Base-by-base conservation (phyloP, 2,888 invertebrate species). In the Electrophaes corylata region DNA sequence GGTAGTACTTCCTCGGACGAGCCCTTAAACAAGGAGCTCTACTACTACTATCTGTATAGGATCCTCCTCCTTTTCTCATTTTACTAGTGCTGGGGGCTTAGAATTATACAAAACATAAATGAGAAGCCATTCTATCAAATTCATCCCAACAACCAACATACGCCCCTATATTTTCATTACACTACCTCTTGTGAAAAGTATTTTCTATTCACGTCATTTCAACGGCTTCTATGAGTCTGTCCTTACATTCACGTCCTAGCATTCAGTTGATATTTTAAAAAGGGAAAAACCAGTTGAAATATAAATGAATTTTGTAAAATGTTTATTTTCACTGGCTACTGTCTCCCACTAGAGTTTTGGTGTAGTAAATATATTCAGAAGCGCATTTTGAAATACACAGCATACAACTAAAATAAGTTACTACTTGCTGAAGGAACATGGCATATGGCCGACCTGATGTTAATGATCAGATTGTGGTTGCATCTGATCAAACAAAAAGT, bases 261-360 rank as follows among this genome's bases (percentile, higher is more conserved):
- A 41, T 57, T 47, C 62, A 45, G 56, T 54, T 62, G 60, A 62
- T 65, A 62, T 60, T 65, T 62, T 60, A 60, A 52, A 60, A 43
- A 37, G 46, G 47, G 49, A 47, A 62, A 56, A 60, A 55, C 35
- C 50, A 37, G 39, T 57, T 62, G 44, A 54, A 64, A 51, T 57
- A 57, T 64, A 57, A 57, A 65, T 60, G 47, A 57, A 60, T 60
- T 60, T 57, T 53, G 47, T 60, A 55, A 55, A 51, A 55, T 60
- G 41, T 60, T 62, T 55, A 60, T 62, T 64, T 62, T 53, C 37
- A 44, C 26, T 41, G 33, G 26, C 51, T 55, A 56, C 58, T 53
- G 60, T 14, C 50, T 56, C 40, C 20, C 48, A 19, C 44, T 48
- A 44, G 33, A 52, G 40, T 45, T 53, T 40, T 4, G 43, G 14